Evolutionary conservation across 1,140 invertebrate genomes (phyloP), one percentile per base, ranked within the genome.

Genomic region (Bombus superbus): DNA sequence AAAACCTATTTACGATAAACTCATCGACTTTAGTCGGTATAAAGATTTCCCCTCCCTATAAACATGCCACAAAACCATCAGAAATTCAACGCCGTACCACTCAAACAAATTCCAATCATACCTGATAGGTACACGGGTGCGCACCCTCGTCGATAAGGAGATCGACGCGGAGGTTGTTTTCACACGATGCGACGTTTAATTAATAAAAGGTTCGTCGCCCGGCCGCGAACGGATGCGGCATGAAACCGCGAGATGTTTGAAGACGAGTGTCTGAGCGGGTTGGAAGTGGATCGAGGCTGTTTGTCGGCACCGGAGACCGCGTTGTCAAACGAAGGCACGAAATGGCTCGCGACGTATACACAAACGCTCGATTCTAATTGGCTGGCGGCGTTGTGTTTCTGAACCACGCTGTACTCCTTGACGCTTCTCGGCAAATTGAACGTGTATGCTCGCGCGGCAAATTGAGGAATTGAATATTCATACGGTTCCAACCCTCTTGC

Each of bases 381-480:
- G 85, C 86, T 76, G 86, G 73, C 87, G 73, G 85, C 83, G 81
- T 59, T 82, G 75, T 40, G 83, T 83, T 91, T 75, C 88, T 73
- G 89, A 88, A 90, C 47, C 88, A 53, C 68, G 64, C 79, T 82
- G 77, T 73, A 86, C 85, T 89, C 90, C 89, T 93, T 91, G 83
- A 87, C 87, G 87, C 81, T 86, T 89, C 88, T 90, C 86, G 88
- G 85, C 88, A 92, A 93, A 93, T 94, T 93, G 92, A 92, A 90
- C 88, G 92, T 88, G 91, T 91, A 92, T 86, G 90, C 86, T 92
- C 89, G 88, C 90, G 84, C 85, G 87, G 90, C 89, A 93, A 94
- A 94, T 92, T 90, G 91, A 89, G 88, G 80, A 91, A 90, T 91
- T 95, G 94, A 94, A 95, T 95, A 95, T 95, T 94, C 94, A 95